Evolutionary conservation across 2,113 vertebrate genomes (phyloP).

Genomic region (Zosterops borbonicus): DNA sequence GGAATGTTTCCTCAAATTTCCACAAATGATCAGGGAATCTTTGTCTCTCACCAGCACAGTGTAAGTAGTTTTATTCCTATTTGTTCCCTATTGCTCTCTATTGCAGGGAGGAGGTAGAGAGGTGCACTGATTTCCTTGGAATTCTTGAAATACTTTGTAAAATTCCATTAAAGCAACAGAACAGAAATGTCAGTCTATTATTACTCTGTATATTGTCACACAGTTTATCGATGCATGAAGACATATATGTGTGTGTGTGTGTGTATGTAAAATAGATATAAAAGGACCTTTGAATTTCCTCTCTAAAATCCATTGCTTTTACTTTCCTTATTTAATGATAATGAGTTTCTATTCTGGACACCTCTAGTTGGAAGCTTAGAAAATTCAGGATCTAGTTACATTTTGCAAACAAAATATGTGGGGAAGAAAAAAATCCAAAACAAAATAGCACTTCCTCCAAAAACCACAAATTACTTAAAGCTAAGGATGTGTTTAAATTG

Average conservation of each 20-base stretch:
- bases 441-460: neutral
- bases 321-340: neutral
- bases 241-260: fast-evolving
- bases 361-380: neutral
- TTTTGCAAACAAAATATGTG: neutral
- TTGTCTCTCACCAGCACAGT: neutral
- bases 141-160: neutral
- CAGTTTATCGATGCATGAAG: neutral
- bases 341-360: neutral
- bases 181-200: neutral
- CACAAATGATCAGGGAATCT: neutral
- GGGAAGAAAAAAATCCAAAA: neutral
- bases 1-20: neutral
- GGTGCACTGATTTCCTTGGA: neutral
- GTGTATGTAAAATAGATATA: neutral
- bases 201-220: neutral
- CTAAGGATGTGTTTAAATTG: neutral
- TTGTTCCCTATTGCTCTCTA: neutral
- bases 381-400: neutral
- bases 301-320: neutral
- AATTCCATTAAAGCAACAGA: neutral
- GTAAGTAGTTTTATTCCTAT: neutral
- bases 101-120: neutral
- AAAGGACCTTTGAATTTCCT: neutral
- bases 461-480: neutral